Conservation (phyloP, 1,140 invertebrate species). For the Atta texana region DNA sequence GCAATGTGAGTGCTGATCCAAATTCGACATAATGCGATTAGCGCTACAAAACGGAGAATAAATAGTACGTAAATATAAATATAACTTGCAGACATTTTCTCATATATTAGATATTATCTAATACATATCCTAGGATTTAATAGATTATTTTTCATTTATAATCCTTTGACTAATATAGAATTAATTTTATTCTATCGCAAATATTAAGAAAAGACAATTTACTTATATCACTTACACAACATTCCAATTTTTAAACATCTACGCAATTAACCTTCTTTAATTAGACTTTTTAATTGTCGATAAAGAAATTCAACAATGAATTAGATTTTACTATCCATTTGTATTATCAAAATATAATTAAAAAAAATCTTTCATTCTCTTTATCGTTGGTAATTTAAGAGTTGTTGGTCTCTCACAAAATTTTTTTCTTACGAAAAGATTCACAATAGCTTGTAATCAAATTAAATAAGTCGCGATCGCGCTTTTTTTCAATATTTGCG, state of each 20-base stretch:
- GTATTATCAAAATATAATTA: neutral
- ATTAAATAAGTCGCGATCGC: neutral
- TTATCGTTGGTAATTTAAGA: neutral
- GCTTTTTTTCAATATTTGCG: neutral
- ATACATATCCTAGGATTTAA: neutral
- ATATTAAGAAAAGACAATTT: neutral
- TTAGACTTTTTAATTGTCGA: neutral
- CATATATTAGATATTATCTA: neutral
- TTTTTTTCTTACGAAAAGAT: neutral
- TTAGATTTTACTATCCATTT: neutral
- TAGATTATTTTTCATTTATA: neutral
- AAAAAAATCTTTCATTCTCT: neutral
- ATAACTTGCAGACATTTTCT: neutral
- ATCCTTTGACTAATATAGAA: neutral
- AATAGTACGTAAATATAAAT: slow-evolving; percentile 22
- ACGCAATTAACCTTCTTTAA: neutral
- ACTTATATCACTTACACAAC: neutral
- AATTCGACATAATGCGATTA: slow-evolving; percentile 9
- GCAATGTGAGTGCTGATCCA: slow-evolving; percentile 17
- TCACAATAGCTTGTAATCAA: neutral
- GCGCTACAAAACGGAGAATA: neutral
- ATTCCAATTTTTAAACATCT: neutral
- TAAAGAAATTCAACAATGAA: neutral
- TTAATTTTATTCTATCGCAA: neutral
- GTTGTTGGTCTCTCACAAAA: neutral